These are phyloP conservation scores for Psammodynastes pulverulentus DNA, from an alignment of 2,113 vertebrate species.

Conservation along the genomic window DNA sequence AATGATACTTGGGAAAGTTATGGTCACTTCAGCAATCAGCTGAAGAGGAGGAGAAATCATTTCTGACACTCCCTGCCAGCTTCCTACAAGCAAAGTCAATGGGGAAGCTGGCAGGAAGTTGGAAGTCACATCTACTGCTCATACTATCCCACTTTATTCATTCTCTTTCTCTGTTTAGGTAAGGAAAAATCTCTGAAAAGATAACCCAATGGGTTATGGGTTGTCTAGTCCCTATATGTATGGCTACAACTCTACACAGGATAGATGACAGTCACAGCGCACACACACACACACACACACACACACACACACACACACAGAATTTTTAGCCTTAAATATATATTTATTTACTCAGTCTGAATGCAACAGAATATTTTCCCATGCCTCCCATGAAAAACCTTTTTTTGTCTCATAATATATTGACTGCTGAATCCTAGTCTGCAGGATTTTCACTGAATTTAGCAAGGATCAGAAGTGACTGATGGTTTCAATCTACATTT, in stretches of 20 bases:
- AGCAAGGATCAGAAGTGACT: neutral
- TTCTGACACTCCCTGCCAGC: neutral
- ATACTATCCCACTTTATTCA: neutral
- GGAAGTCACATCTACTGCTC: neutral
- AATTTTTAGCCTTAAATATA: no score
- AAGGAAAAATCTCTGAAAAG: neutral
- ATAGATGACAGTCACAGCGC: no score
- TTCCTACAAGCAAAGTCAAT: neutral
- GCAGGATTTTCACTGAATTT: neutral
- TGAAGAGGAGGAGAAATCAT: neutral
- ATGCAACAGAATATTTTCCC: neutral
- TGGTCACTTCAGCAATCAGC: neutral
- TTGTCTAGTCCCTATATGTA: neutral
- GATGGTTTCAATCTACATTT: neutral
- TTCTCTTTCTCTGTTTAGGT: neutral
- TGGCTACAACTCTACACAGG: neutral
- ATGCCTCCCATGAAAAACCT: neutral
- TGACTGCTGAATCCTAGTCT: neutral
- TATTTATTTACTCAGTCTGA: no score
- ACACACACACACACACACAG: no score
- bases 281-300: no score
- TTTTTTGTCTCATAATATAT: neutral
- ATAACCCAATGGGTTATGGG: neutral
- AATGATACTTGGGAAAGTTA: neutral
- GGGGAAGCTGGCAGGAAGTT: neutral